Conservation (phyloP, 2,113 vertebrate species). For the Bufo bufo region DNA sequence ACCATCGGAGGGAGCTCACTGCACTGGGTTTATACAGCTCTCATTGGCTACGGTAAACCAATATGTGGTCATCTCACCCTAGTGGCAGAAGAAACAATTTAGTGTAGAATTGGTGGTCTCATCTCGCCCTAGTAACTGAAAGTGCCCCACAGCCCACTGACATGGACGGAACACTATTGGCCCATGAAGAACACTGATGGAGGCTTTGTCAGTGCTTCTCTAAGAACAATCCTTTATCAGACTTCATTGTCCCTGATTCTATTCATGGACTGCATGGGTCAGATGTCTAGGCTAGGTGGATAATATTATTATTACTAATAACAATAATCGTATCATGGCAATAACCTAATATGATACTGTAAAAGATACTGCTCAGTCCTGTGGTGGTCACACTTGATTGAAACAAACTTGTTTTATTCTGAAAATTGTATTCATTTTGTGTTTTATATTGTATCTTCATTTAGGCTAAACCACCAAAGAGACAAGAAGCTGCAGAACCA, state of each 20-base stretch:
- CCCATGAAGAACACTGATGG: too few relatives aligned
- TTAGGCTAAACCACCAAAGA: conserved; percentile 66
- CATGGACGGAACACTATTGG: too few relatives aligned
- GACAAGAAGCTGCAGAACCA: conserved; percentile 16
- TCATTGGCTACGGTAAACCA: too few relatives aligned
- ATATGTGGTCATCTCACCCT: too few relatives aligned
- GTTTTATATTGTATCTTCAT: not conserved
- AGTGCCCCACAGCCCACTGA: too few relatives aligned
- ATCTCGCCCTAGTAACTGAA: too few relatives aligned
- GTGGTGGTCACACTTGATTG: not conserved
- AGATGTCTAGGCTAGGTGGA: not conserved
- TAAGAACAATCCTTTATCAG: not conserved
- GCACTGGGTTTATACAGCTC: too few relatives aligned
- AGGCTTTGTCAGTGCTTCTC: too few relatives aligned
- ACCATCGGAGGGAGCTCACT: too few relatives aligned
- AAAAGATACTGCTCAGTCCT: not conserved
- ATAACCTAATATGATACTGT: not conserved
- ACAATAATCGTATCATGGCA: not conserved
- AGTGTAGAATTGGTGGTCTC: too few relatives aligned
- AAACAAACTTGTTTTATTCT: not conserved
- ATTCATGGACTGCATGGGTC: not conserved
- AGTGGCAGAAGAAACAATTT: too few relatives aligned
- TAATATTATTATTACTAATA: not conserved
- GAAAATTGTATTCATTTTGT: not conserved
- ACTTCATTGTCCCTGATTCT: not conserved